phyloP scores from a whole-genome alignment of 1,140 invertebrate genomes.

The Cylas formicarius region DNA sequence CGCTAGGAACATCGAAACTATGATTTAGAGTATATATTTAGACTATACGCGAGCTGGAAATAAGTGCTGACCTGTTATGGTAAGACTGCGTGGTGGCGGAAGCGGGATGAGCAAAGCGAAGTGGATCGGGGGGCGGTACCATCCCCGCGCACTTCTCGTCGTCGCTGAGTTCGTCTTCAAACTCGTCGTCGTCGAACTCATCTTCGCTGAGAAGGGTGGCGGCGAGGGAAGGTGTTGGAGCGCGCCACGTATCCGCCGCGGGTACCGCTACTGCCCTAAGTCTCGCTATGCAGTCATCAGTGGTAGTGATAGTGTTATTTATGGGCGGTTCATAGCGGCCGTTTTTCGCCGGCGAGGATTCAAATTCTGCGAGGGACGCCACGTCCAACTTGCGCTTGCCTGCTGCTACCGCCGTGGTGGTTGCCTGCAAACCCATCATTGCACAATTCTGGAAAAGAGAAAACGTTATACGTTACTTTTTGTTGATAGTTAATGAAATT shows the following conservation, averaged over 20 bases:
- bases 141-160: constrained; percentile 35
- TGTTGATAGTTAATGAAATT: neutral
- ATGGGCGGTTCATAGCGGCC: constrained; percentile 43
- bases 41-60: neutral
- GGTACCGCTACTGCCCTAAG: constrained; percentile 48
- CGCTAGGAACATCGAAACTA: no score
- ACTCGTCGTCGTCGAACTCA: constrained; percentile 48
- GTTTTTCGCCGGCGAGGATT: constrained; percentile 43
- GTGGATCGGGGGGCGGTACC: constrained; percentile 29
- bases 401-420: constrained; percentile 56
- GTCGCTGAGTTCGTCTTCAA: constrained; percentile 47
- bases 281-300: constrained; percentile 47
- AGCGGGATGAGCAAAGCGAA: constrained; percentile 26
- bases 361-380: constrained; percentile 33
- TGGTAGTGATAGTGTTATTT: neutral
- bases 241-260: constrained; percentile 43
- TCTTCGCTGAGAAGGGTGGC: constrained; percentile 46
- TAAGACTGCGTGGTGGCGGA: constrained; percentile 4
- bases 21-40: no score
- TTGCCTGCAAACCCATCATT: constrained; percentile 70
- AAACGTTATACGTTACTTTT: neutral
- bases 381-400: constrained; percentile 53
- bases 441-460: constrained; percentile 57
- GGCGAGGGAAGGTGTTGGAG: constrained; percentile 43
- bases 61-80: neutral